A percentile compares a stretch with the other conserved stretches of the same genome.
These are phyloP conservation scores for Globia sparganii DNA, from an alignment of 2,888 invertebrate species.

Conservation along the genomic window DNA sequence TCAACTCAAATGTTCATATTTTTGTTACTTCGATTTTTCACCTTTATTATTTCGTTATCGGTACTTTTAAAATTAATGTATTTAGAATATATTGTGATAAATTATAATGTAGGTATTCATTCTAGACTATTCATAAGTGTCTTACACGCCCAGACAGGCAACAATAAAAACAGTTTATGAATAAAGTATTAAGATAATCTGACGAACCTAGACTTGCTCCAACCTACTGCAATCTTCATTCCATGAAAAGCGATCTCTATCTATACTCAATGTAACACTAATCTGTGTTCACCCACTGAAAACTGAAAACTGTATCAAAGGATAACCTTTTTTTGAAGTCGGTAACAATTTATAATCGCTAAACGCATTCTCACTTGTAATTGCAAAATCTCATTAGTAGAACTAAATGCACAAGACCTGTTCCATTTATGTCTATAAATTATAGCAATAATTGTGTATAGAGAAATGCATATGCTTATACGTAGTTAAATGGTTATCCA, in stretches of 20 bases:
- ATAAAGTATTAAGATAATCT: background rate
- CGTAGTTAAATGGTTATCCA: slow-evolving; percentile 35
- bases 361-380: slow-evolving; percentile 14
- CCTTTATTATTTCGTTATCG: background rate
- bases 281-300: slow-evolving; percentile 40
- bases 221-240: slow-evolving; percentile 21
- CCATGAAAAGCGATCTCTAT: slow-evolving; percentile 36
- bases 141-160: too few relatives aligned
- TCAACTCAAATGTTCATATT: background rate
- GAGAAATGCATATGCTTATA: slow-evolving; percentile 9
- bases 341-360: slow-evolving; percentile 8
- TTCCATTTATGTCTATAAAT: background rate
- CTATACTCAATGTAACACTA: slow-evolving; percentile 39
- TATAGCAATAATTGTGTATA: slow-evolving; percentile 1
- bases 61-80: background rate
- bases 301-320: too few relatives aligned
- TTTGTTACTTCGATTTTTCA: background rate
- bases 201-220: background rate
- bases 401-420: slow-evolving; percentile 3
- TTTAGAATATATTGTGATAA: background rate
- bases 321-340: too few relatives aligned
- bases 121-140: background rate
- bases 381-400: slow-evolving; percentile 10
- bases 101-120: background rate
- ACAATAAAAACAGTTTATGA: background rate